Conservation (phyloP, 1,140 invertebrate genomes). For the Brachionus koreanus region DNA sequence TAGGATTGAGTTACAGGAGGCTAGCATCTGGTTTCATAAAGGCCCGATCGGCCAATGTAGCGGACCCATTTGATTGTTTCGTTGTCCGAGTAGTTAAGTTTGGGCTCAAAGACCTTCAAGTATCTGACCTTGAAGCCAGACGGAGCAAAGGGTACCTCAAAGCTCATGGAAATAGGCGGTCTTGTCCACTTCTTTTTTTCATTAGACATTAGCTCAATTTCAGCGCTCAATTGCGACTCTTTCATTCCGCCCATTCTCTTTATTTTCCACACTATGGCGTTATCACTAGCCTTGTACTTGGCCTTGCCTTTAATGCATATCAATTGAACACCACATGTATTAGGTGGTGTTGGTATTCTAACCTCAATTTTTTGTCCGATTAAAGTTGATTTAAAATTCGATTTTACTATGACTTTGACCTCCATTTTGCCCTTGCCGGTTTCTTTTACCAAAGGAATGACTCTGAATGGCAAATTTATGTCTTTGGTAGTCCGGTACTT, state of each 20-base stretch:
- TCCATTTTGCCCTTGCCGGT: constrained; percentile 99
- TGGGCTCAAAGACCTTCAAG: constrained; percentile 98
- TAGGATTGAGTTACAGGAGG: not conserved
- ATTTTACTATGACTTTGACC: constrained; percentile 97
- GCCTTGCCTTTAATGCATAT: constrained; percentile 99
- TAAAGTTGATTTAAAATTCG: constrained; percentile 97
- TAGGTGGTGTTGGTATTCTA: constrained; percentile 95
- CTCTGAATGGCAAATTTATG: constrained; percentile 96
- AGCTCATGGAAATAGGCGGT: constrained; percentile 99
- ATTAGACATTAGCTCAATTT: constrained; percentile 97
- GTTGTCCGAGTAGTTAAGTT: constrained; percentile 98
- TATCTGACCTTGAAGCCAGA: constrained; percentile 98
- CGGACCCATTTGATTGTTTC: constrained; percentile 99
- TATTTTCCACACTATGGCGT: constrained; percentile 99
- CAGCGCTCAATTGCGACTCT: constrained; percentile 96
- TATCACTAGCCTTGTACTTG: constrained; percentile 99
- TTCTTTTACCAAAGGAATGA: constrained; percentile 95
- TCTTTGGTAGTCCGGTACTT: constrained; percentile 73
- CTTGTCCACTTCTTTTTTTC: constrained; percentile 98
- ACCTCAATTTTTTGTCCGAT: constrained; percentile 99
- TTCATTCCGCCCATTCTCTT: constrained; percentile 99
- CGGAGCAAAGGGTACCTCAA: constrained; percentile 89
- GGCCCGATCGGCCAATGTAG: constrained; percentile 95
- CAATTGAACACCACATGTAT: constrained; percentile 95
- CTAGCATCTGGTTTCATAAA: constrained; percentile 97